Conservation (phyloP, 1,140 invertebrate species). For the Magallana angulata region DNA sequence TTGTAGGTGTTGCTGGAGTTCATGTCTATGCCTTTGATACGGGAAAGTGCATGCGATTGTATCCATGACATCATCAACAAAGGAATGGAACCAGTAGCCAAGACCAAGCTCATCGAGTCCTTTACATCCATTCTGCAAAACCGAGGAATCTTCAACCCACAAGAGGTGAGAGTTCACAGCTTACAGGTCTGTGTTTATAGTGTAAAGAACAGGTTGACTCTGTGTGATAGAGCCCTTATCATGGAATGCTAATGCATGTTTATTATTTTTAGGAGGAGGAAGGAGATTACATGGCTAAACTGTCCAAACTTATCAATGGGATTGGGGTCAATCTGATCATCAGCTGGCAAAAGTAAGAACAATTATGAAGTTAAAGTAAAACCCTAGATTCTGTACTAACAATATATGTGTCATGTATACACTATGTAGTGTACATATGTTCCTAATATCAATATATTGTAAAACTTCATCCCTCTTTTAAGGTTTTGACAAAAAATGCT, state of each 20-base stretch:
- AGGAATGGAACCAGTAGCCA: slow-evolving; percentile 83
- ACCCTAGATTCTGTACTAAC: no score
- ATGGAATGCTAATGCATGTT: no score
- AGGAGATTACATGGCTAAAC: slow-evolving; percentile 81
- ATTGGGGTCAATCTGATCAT: slow-evolving; percentile 81
- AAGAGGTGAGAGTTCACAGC: slow-evolving; percentile 70
- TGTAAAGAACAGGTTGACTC: not conserved
- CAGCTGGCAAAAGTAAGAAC: slow-evolving; percentile 80
- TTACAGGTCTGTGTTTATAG: not conserved
- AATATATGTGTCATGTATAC: no score
- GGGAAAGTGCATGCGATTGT: slow-evolving; percentile 82
- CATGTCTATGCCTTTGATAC: slow-evolving; percentile 74
- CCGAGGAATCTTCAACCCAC: slow-evolving; percentile 77
- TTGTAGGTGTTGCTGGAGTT: slow-evolving; percentile 79
- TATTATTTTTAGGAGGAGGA: slow-evolving; percentile 79
- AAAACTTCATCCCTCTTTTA: no score
- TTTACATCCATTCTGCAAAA: slow-evolving; percentile 80
- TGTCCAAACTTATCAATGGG: slow-evolving; percentile 81
- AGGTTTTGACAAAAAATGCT: no score
- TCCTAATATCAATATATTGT: no score
- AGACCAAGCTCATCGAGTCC: slow-evolving; percentile 82
- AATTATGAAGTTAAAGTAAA: not conserved
- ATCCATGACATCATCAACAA: slow-evolving; percentile 82
- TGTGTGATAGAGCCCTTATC: no score
- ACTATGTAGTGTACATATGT: no score